These are phyloP conservation scores for Eulacestoma nigropectus DNA, from an alignment of 2,113 vertebrate genomes.

Conservation along the genomic window DNA sequence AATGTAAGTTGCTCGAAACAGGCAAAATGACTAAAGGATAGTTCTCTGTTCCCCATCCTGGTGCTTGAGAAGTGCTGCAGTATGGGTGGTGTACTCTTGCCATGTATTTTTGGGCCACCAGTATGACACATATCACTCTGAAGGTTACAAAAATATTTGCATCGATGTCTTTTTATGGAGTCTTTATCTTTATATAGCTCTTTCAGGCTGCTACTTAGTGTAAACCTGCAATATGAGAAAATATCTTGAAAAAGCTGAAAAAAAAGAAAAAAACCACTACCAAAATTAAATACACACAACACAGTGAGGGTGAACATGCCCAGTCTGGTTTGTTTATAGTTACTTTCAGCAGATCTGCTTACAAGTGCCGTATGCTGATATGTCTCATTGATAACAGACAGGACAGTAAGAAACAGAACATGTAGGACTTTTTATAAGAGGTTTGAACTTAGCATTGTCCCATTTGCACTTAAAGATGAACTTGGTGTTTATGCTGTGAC, in stretches of 20 bases:
- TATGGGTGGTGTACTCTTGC: background rate
- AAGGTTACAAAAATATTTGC: slow-evolving; percentile 19
- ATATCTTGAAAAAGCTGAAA: background rate
- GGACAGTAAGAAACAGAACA: background rate
- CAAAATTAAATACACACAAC: background rate
- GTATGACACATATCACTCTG: background rate
- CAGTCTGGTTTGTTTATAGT: background rate
- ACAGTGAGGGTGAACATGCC: background rate
- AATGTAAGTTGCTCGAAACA: background rate
- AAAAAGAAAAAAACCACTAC: background rate
- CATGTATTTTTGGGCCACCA: slow-evolving; percentile 2
- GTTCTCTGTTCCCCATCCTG: background rate
- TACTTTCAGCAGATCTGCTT: background rate
- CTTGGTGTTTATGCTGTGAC: background rate
- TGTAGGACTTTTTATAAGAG: background rate
- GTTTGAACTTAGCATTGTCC: background rate
- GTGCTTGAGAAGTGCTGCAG: background rate
- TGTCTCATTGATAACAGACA: background rate
- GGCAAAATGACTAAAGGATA: background rate
- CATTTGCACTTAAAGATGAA: background rate
- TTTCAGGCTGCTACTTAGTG: background rate
- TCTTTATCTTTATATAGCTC: background rate
- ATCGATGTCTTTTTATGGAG: background rate
- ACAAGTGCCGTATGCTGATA: background rate
- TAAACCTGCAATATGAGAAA: background rate